phyloP scores from a whole-genome alignment of 2,888 invertebrate genomes.

The Pristionchus entomophagus region DNA sequence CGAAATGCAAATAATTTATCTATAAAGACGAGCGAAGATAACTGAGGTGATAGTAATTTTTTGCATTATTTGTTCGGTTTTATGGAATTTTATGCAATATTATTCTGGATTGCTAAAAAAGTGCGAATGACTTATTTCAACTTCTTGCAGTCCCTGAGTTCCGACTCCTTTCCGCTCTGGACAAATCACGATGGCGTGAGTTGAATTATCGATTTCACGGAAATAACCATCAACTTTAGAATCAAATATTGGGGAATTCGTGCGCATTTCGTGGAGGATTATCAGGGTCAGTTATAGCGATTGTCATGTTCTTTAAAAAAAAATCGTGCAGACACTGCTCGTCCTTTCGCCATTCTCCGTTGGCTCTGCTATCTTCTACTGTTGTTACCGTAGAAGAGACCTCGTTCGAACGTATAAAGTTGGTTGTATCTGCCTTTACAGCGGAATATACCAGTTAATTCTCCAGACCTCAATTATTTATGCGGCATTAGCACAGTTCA shows the following conservation, averaged over 20 bases:
- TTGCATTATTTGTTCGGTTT: no score
- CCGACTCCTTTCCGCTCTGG: no score
- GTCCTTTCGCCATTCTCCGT: neutral
- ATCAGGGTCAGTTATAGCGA: neutral
- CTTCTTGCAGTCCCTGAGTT: no score
- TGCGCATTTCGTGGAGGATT: neutral
- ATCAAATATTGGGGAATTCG: neutral
- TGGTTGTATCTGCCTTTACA: neutral
- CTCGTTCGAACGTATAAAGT: neutral
- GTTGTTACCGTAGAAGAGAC: neutral
- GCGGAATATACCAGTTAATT: no score
- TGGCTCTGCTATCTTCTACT: neutral
- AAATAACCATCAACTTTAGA: neutral
- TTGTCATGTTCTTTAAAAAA: neutral
- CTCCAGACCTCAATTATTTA: no score
- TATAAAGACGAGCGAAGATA: no score
- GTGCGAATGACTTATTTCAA: no score
- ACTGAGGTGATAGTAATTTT: no score
- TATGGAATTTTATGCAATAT: no score
- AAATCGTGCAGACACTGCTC: neutral
- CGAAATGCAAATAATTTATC: no score
- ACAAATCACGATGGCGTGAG: neutral
- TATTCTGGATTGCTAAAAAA: no score
- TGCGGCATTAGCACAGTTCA: no score
- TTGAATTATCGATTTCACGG: neutral